A percentile compares a stretch with the other conserved stretches of the same genome.
phyloP scores from a whole-genome alignment of 2,888 invertebrate genomes.

The Harpalus rufipes region DNA sequence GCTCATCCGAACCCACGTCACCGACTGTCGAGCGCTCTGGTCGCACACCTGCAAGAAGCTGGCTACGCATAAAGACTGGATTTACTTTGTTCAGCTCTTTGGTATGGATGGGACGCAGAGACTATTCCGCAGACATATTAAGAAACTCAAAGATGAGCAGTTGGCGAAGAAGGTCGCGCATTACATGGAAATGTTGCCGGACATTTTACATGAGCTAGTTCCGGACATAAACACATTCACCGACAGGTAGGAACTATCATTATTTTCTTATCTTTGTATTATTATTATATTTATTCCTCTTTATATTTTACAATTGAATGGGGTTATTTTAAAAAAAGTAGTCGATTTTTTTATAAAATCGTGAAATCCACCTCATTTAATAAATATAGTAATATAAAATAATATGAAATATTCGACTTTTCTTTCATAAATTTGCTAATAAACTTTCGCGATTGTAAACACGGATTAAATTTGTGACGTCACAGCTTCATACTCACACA shows the following conservation, averaged over 20 bases:
- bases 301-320: too few relatives aligned
- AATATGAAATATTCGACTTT: too few relatives aligned
- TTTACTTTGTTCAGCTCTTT: constrained; percentile 92
- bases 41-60: constrained; percentile 91
- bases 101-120: constrained; percentile 83
- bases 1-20: constrained; percentile 90
- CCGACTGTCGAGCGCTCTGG: constrained; percentile 91
- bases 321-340: too few relatives aligned
- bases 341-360: too few relatives aligned
- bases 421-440: too few relatives aligned
- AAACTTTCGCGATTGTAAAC: too few relatives aligned
- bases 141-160: constrained; percentile 90
- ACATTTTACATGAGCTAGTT: constrained; percentile 87
- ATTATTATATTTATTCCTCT: too few relatives aligned
- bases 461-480: too few relatives aligned
- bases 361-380: too few relatives aligned
- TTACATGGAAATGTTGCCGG: constrained; percentile 88
- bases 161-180: constrained; percentile 86
- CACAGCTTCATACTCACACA: too few relatives aligned
- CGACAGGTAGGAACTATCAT: constrained; percentile 77
- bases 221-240: constrained; percentile 86
- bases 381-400: too few relatives aligned
- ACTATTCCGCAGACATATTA: constrained; percentile 88
- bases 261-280: not conserved
- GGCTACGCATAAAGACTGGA: constrained; percentile 92